phyloP scores from a whole-genome alignment of 2,888 invertebrate genomes.

The Hypena proboscidalis region DNA sequence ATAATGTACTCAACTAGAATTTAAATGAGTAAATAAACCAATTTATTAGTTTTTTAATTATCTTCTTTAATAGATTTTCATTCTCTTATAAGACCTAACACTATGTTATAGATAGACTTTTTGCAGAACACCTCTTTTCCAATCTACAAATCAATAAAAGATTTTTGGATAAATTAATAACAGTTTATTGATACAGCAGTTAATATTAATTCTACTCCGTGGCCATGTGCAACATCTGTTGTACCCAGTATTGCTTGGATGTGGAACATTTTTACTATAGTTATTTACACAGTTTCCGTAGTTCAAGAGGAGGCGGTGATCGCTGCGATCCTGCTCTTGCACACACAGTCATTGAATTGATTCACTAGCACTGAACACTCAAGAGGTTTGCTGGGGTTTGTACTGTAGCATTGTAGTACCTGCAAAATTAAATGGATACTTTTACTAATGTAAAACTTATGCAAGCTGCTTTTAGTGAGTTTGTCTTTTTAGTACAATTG shows the following conservation, averaged over 20 bases:
- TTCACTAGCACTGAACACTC: slow-evolving; percentile 80
- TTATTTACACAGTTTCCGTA: slow-evolving; percentile 47
- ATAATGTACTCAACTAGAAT: no score
- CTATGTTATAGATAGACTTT: no score
- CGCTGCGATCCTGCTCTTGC: slow-evolving; percentile 76
- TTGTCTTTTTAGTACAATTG: no score
- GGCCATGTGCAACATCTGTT: slow-evolving; percentile 27
- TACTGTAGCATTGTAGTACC: slow-evolving; percentile 78
- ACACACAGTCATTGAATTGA: slow-evolving; percentile 82
- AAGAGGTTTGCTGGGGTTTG: slow-evolving; percentile 74
- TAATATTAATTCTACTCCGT: slow-evolving; percentile 73
- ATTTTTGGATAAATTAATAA: slow-evolving; percentile 63
- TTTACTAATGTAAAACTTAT: no score
- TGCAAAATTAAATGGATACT: slow-evolving; percentile 51
- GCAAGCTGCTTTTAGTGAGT: no score
- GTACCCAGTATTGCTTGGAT: slow-evolving; percentile 50
- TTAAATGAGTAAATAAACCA: no score
- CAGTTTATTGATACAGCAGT: slow-evolving; percentile 80
- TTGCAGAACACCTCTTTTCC: no score
- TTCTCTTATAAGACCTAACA: no score
- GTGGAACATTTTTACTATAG: slow-evolving; percentile 43
- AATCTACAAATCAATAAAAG: slow-evolving; percentile 39
- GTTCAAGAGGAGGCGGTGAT: slow-evolving; percentile 71
- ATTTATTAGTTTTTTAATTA: no score
- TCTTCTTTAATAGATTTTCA: no score